phyloP scores from a whole-genome alignment of 53 echinoderm and acorn worm species.

The Hippasteria phrygiana region DNA sequence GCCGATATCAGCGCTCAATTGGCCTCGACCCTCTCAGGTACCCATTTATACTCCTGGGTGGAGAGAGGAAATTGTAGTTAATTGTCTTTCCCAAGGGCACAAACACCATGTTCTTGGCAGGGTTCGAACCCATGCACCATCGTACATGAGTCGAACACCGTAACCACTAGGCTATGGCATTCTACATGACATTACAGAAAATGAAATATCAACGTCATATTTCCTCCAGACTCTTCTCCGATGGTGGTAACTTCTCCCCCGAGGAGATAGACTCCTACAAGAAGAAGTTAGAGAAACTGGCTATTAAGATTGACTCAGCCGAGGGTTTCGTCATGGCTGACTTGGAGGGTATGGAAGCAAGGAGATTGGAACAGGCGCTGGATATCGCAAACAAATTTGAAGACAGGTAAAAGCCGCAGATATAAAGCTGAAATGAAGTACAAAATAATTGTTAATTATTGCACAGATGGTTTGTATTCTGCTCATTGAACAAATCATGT shows the following conservation, averaged over 20 bases:
- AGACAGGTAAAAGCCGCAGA: slow-evolving; percentile 74
- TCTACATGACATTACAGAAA: neutral
- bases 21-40: no score
- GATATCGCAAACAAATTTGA: slow-evolving; percentile 96
- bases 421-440: neutral
- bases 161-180: no score
- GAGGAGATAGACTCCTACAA: slow-evolving; percentile 94
- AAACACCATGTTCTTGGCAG: no score
- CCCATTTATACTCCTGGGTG: no score
- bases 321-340: slow-evolving; percentile 99
- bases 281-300: slow-evolving; percentile 95
- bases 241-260: slow-evolving; percentile 96
- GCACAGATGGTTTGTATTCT: no score
- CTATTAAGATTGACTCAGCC: slow-evolving; percentile 94
- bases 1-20: no score
- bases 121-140: no score
- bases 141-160: no score
- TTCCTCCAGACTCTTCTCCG: slow-evolving; percentile 82
- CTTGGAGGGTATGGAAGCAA: slow-evolving; percentile 95
- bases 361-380: slow-evolving; percentile 91
- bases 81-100: no score
- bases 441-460: no score
- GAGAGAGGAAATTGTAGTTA: no score
- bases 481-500: no score
- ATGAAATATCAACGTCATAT: neutral